Evolutionary conservation across 2,888 invertebrate species (phyloP), one percentile per base, ranked within the genome.

Genomic region (Eretmocerus hayati): DNA sequence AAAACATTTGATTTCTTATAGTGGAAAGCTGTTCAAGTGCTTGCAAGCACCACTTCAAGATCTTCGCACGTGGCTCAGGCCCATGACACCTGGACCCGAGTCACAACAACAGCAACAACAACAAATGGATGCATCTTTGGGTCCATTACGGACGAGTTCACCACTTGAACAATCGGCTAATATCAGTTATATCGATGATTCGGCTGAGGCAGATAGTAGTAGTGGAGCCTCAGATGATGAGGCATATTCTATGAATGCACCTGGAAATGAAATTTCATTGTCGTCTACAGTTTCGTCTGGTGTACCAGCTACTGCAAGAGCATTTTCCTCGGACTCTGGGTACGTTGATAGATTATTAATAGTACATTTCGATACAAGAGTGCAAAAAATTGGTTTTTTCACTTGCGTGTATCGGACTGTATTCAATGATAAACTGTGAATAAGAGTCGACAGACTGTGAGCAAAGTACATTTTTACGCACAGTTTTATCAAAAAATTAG

Each of bases 41-140:
- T 74, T 80, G 57, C 78, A 79, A 69, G 75, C 77, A 13, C 78
- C 78, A 43, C 69, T 80, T 57, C 70, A 77, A 59, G 76, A 80
- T 61, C 66, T 80, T 64, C 70, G 76, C 48, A 77, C 78, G 56
- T 77, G 78, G 76, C 71, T 80, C 46, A 73, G 76, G 58, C 77
- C 78, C 4, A 59, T 52, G 37, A 58, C 59, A 33, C 51, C 60
- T 33, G 51, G 62, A 16, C 49, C 57, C 13, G 50, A 48, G 4
- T 49, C 42, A 31, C 59, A 57, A 13, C 55, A 58, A 11, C 56
- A 58, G 43, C 58, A 59, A 9, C n/a, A n/a, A n/a, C n/a, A n/a
- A n/a, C n/a, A n/a, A n/a, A n/a, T n/a, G n/a, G n/a, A n/a, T n/a
- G n/a, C n/a, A n/a, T n/a, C n/a, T n/a, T n/a, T n/a, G n/a, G n/a